A percentile compares a stretch with the other conserved stretches of the same genome.
phyloP scores from a whole-genome alignment of 2,888 invertebrate species.

The Isotomurus palustris region DNA sequence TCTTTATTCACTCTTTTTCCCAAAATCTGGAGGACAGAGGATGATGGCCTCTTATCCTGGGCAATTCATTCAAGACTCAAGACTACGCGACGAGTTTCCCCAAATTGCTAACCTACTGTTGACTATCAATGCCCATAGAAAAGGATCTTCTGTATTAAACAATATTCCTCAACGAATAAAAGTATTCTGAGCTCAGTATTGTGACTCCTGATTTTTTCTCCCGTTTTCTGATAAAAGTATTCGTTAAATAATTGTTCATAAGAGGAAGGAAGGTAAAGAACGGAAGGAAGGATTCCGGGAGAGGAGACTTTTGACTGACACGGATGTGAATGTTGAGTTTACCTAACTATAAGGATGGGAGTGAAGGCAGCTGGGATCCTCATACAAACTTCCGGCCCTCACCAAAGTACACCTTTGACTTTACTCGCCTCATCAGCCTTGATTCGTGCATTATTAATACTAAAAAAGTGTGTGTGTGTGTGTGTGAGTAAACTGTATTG shows the following conservation, averaged over 20 bases:
- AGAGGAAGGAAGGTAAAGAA: background rate
- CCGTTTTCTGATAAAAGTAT: background rate
- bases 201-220: slow-evolving; percentile 4
- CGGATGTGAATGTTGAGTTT: slow-evolving; percentile 5
- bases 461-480: too few species aligned
- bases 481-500: too few species aligned
- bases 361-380: slow-evolving; percentile 20
- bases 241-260: slow-evolving; percentile 2
- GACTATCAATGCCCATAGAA: too few species aligned
- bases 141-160: too few species aligned
- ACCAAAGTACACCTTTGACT: background rate
- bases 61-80: too few species aligned
- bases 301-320: slow-evolving; percentile 2
- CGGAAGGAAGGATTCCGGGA: background rate
- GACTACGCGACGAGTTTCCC: too few species aligned
- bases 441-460: too few species aligned
- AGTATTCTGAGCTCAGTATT: background rate
- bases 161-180: too few species aligned
- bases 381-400: slow-evolving; percentile 18
- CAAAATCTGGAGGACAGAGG: too few species aligned
- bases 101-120: too few species aligned
- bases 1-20: too few species aligned
- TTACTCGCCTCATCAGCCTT: background rate
- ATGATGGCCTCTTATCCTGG: too few species aligned
- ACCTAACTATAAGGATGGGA: slow-evolving; percentile 7